Percentiles rank a stretch among this genome's conserved stretches.
Conservation (phyloP, 2,797 vertebrate genomes). For the Amblyopsis hoosieri region DNA sequence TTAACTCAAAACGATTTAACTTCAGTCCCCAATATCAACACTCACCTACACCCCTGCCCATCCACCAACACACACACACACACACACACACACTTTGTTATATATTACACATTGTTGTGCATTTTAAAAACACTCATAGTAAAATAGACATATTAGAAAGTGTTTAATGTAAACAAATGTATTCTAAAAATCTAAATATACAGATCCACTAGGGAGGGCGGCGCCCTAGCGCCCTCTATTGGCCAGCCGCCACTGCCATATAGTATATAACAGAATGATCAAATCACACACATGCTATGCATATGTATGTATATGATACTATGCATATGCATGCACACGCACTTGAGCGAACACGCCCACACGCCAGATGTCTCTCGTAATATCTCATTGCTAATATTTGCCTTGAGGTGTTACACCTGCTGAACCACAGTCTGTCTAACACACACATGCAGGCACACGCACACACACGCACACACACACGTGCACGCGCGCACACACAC, state of each 20-base stretch:
- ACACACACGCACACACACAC: conserved; percentile 5
- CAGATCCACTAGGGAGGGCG: too few relatives aligned
- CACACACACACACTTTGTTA: too few relatives aligned
- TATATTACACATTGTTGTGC: too few relatives aligned
- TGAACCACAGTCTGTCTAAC: conserved; percentile 56
- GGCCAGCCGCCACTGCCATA: background rate
- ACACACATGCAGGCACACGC: conserved; percentile 5
- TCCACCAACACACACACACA: too few relatives aligned
- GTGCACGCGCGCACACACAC: background rate
- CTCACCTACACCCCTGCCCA: too few relatives aligned
- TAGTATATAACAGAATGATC: conserved; percentile 32
- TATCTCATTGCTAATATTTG: conserved; percentile 61
- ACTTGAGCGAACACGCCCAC: conserved; percentile 52
- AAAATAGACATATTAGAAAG: too few relatives aligned
- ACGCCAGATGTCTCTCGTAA: conserved; percentile 68
- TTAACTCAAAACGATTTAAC: too few relatives aligned
- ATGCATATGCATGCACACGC: conserved; percentile 32
- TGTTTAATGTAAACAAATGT: too few relatives aligned
- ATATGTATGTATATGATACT: background rate
- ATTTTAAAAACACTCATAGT: too few relatives aligned
- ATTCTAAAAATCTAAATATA: too few relatives aligned
- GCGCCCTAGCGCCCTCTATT: too few relatives aligned
- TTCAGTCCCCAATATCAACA: too few relatives aligned
- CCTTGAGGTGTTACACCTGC: conserved; percentile 68
- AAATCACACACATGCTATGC: background rate